Evolutionary conservation across 2,888 invertebrate species (phyloP).

Genomic region (Keiferia lycopersicella): DNA sequence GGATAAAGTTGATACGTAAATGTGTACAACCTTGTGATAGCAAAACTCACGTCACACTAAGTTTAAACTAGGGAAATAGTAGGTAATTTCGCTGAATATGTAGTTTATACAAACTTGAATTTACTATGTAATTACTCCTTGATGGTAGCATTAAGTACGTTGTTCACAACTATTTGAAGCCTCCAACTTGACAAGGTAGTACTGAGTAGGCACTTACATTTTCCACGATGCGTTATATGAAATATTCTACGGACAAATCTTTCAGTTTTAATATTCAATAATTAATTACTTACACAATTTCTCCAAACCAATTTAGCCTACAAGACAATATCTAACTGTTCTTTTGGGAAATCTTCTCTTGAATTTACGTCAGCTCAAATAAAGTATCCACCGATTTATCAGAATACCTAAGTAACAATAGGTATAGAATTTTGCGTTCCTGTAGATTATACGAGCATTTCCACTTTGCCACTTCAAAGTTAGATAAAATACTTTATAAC

Average conservation of each 20-base stretch:
- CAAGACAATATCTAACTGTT: background rate
- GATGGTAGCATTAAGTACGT: constrained; percentile 40
- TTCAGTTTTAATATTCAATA: no score
- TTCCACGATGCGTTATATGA: constrained; percentile 11
- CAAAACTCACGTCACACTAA: background rate
- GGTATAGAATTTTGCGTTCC: background rate
- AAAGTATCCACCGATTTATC: background rate
- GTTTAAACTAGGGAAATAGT: background rate
- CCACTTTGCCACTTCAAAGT: constrained; percentile 1
- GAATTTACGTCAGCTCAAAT: background rate
- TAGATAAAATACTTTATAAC: background rate
- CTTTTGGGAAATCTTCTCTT: background rate
- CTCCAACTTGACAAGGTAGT: constrained; percentile 19
- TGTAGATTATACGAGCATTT: background rate
- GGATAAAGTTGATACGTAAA: background rate
- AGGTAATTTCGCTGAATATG: constrained; percentile 28
- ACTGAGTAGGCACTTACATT: constrained; percentile 10
- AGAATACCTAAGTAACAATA: background rate
- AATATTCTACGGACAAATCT: constrained; percentile 5
- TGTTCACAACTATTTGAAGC: constrained; percentile 37
- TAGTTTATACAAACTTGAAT: constrained; percentile 28
- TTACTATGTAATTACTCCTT: constrained; percentile 36
- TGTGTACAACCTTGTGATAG: background rate
- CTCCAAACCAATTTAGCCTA: background rate
- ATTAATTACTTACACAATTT: background rate